phyloP scores from a whole-genome alignment of 92 coral and sea anemone genomes.

The Zoanthus sociatus region DNA sequence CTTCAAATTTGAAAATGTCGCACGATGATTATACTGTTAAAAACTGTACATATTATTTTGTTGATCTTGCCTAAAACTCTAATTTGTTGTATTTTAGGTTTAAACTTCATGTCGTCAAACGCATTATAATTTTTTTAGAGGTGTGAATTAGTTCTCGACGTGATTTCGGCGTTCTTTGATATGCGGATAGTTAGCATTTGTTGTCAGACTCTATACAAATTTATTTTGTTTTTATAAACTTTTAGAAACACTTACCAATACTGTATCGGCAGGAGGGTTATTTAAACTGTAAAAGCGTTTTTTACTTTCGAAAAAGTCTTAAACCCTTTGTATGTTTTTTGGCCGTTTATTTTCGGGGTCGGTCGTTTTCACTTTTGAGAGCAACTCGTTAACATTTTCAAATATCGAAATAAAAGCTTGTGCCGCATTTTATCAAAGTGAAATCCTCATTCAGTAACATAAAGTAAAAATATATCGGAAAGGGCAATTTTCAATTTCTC shows the following conservation, averaged over 20 bases:
- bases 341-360: too few species aligned
- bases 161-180: neutral
- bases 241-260: neutral
- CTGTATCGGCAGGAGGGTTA: neutral
- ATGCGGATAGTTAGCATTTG: neutral
- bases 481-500: too few species aligned
- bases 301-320: neutral
- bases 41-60: neutral
- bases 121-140: neutral
- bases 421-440: too few species aligned
- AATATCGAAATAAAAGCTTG: too few species aligned
- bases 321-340: neutral
- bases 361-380: too few species aligned
- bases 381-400: too few species aligned
- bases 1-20: neutral
- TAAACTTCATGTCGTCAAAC: neutral
- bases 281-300: neutral
- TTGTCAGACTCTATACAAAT: neutral
- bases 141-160: neutral
- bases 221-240: neutral
- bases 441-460: too few species aligned
- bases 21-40: neutral
- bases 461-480: too few species aligned
- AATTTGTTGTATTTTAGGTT: neutral
- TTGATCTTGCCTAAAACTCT: neutral